Conservation (phyloP, 2,888 invertebrate genomes). For the Electrophaes corylata region DNA sequence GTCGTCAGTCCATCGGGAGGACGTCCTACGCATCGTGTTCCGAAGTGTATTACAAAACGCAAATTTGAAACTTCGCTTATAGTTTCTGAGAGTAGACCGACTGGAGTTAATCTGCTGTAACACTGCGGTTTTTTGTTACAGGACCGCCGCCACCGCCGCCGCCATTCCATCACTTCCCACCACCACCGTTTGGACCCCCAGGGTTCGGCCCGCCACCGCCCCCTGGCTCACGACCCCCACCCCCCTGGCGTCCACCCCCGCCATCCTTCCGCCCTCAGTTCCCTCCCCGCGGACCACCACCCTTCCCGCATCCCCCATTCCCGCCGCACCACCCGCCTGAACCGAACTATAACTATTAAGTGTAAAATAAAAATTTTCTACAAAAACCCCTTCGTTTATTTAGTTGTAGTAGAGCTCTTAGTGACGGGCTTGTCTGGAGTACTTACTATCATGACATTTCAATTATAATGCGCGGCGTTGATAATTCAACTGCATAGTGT, state of each 20-base stretch:
- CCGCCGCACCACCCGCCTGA: conserved; percentile 84
- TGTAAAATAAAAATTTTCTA: conserved; percentile 45
- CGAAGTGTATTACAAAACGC: too few species aligned
- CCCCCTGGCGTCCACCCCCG: conserved; percentile 77
- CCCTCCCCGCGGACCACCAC: conserved; percentile 68
- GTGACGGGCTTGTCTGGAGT: too few species aligned
- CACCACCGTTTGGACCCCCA: conserved; percentile 59
- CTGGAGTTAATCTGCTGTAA: too few species aligned
- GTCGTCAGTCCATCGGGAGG: too few species aligned
- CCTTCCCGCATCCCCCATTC: conserved; percentile 89
- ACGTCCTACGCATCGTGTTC: too few species aligned
- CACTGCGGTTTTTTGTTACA: conserved; percentile 39
- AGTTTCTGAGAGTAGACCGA: too few species aligned
- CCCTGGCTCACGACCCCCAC: conserved; percentile 80
- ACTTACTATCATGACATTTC: too few species aligned
- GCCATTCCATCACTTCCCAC: conserved; percentile 62
- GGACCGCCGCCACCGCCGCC: conserved; percentile 69
- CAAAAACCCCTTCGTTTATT: conserved; percentile 12
- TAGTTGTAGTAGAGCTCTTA: not conserved
- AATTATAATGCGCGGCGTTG: too few species aligned
- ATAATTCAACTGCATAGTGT: too few species aligned
- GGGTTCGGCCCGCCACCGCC: conserved; percentile 81
- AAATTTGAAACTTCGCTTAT: too few species aligned
- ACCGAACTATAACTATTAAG: conserved; percentile 77
- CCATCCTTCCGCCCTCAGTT: conserved; percentile 67